phyloP scores from a whole-genome alignment of 2,797 vertebrate species.

The Buceros bicornis region DNA sequence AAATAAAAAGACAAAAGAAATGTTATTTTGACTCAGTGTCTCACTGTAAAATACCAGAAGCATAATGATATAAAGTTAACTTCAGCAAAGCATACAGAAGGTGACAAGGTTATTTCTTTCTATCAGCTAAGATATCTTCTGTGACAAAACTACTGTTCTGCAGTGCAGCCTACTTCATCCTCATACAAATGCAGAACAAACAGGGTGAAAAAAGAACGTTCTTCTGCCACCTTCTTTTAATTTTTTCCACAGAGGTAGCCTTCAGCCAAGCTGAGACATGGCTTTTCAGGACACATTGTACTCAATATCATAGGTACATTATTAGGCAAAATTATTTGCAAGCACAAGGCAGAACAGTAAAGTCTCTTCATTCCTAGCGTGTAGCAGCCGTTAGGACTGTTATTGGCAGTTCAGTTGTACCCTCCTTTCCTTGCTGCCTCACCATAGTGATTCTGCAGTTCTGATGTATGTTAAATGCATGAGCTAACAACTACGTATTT shows the following conservation, averaged over 20 bases:
- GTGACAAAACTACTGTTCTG: constrained; percentile 45
- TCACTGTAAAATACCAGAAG: constrained; percentile 9
- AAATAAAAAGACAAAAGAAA: constrained; percentile 51
- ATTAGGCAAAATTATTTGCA: constrained; percentile 14
- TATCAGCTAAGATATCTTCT: constrained; percentile 32
- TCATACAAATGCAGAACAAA: constrained; percentile 51
- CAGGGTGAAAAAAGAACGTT: not conserved
- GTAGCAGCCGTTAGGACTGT: not conserved
- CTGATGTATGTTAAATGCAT: not conserved
- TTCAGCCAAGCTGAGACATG: not conserved
- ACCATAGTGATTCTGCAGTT: not conserved
- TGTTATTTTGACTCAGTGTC: constrained; percentile 8
- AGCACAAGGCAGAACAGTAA: not conserved
- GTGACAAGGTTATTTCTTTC: constrained; percentile 65
- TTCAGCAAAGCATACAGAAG: constrained; percentile 56
- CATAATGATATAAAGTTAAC: constrained; percentile 48
- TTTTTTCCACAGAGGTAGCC: not conserved
- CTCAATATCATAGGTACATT: not conserved
- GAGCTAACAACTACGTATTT: not conserved
- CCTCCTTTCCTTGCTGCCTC: not conserved
- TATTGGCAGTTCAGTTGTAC: not conserved
- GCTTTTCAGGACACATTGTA: not conserved
- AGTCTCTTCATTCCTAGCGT: not conserved
- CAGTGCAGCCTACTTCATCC: constrained; percentile 40
- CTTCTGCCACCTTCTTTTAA: not conserved